A percentile compares a stretch with the other conserved stretches of the same genome.
Evolutionary conservation across 2,113 vertebrate species (phyloP).

Genomic region (Epinephelus lanceolatus): DNA sequence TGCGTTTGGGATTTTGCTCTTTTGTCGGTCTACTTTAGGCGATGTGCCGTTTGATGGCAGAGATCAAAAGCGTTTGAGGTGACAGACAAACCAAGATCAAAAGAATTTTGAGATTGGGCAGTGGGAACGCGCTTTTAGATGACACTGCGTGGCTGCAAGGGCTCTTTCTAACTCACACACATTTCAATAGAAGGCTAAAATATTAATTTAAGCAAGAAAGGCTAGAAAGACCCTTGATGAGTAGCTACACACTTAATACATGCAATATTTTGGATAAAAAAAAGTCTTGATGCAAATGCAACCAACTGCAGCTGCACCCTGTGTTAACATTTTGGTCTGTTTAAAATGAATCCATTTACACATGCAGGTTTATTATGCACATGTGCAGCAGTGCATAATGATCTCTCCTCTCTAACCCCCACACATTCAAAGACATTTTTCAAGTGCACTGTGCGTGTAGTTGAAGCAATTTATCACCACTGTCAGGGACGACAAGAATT

Average conservation of each 20-base stretch:
- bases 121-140: neutral
- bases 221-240: neutral
- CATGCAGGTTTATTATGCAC: neutral
- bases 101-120: neutral
- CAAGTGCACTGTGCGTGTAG: slow-evolving; percentile 14
- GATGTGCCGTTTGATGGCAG: neutral
- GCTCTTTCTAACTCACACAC: neutral
- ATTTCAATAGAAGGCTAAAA: neutral
- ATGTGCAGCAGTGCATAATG: neutral
- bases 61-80: slow-evolving; percentile 20
- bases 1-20: slow-evolving; percentile 30
- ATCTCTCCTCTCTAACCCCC: neutral
- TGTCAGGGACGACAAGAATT: slow-evolving; percentile 27
- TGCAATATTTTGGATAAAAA: neutral
- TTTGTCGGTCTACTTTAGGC: slow-evolving; percentile 40
- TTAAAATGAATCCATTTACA: neutral
- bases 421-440: slow-evolving; percentile 24
- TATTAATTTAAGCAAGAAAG: neutral
- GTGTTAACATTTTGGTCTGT: neutral
- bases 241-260: neutral
- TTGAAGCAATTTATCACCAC: slow-evolving; percentile 31
- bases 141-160: neutral
- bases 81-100: slow-evolving; percentile 20
- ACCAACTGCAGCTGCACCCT: neutral
- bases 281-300: neutral